These are phyloP conservation scores for Lucifuga dentata DNA, from an alignment of 2,113 vertebrate species.

Conservation along the genomic window DNA sequence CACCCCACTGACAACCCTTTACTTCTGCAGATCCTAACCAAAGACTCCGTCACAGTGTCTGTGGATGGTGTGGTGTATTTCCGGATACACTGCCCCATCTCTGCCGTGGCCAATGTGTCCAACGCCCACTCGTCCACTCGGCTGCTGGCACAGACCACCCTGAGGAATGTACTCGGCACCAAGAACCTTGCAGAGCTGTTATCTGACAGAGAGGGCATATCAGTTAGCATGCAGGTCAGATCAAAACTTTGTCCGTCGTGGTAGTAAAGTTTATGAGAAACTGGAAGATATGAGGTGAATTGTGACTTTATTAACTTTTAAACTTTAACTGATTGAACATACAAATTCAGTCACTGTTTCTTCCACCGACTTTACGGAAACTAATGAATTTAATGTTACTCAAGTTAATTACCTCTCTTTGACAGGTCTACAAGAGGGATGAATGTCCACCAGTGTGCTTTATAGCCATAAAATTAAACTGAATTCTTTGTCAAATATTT, in stretches of 20 bases:
- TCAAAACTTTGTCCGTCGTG: neutral
- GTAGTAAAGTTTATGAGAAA: neutral
- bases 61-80: slow-evolving; percentile 91
- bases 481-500: no score
- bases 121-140: slow-evolving; percentile 84
- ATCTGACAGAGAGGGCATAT: slow-evolving; percentile 87
- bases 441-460: neutral
- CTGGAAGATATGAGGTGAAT: neutral
- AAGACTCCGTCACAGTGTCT: slow-evolving; percentile 87
- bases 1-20: neutral
- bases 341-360: neutral
- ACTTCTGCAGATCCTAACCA: slow-evolving; percentile 85
- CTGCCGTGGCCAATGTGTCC: slow-evolving; percentile 85
- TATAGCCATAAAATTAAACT: neutral
- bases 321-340: no score
- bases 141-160: slow-evolving; percentile 88
- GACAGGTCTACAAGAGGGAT: no score
- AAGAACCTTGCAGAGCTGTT: slow-evolving; percentile 88
- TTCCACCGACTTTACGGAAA: neutral
- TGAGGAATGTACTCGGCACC: slow-evolving; percentile 88
- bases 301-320: neutral
- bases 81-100: slow-evolving; percentile 84
- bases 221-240: slow-evolving; percentile 85
- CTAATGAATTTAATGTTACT: no score
- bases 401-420: no score